These are phyloP conservation scores for Microctenopoma lineatum DNA, from an alignment of 2,797 vertebrate genomes.

Conservation along the genomic window DNA sequence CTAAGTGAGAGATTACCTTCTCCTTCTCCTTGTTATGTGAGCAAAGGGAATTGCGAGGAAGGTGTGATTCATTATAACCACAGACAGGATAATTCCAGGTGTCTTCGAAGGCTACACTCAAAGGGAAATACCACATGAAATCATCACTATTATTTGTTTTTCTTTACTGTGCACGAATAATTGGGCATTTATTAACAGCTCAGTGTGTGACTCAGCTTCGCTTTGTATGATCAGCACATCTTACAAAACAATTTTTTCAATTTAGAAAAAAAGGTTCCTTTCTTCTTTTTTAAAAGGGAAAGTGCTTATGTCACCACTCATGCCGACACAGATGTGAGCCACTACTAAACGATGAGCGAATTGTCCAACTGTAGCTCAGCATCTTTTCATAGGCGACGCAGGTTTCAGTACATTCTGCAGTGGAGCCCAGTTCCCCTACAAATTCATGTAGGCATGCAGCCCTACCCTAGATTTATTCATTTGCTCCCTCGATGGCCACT, in stretches of 20 bases:
- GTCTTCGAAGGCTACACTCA: constrained; percentile 34
- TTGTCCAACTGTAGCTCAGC: background rate
- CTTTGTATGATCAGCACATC: constrained; percentile 1
- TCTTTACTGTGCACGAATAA: constrained; percentile 25
- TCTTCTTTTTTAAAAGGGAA: too few relatives aligned
- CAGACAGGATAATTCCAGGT: background rate
- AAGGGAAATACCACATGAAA: constrained; percentile 11
- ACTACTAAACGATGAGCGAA: background rate
- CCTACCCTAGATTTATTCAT: too few relatives aligned
- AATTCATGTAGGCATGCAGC: too few relatives aligned
- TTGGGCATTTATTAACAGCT: constrained; percentile 17
- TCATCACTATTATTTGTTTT: constrained; percentile 9
- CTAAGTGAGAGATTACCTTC: constrained; percentile 41
- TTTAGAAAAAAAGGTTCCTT: too few relatives aligned
- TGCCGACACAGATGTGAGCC: background rate
- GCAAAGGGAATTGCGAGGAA: constrained; percentile 6
- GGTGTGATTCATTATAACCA: constrained; percentile 2
- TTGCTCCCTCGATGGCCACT: too few relatives aligned
- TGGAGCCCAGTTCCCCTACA: background rate
- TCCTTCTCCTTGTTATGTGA: background rate
- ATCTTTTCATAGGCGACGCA: background rate
- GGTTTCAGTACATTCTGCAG: background rate
- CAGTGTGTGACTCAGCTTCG: constrained; percentile 28
- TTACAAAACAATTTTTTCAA: constrained; percentile 5
- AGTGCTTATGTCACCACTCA: too few relatives aligned